Evolutionary conservation across 2,888 invertebrate species (phyloP).

Genomic region (Xestobium rufovillosum): DNA sequence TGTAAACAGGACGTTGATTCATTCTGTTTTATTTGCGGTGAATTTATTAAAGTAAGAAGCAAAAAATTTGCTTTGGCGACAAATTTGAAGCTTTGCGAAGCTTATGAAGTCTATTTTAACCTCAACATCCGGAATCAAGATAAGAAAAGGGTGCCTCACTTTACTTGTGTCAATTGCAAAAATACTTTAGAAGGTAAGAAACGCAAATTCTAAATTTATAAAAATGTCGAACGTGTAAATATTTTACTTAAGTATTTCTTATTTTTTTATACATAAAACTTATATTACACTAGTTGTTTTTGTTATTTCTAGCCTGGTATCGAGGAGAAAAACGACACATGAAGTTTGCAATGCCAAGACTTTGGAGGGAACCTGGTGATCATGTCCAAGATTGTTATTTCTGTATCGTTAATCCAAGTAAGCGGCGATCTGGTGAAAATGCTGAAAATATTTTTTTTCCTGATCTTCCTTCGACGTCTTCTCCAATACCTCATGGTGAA

Average conservation of each 20-base stretch:
- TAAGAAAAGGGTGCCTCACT: conserved; percentile 24
- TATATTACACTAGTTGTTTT: conserved; percentile 7
- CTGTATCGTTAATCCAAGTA: conserved; percentile 22
- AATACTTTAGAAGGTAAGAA: conserved; percentile 17
- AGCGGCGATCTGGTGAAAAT: conserved; percentile 16
- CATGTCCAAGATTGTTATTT: conserved; percentile 32
- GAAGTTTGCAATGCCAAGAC: conserved; percentile 28
- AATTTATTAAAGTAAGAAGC: conserved; percentile 23
- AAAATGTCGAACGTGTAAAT: conserved; percentile 4
- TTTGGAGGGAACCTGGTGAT: conserved; percentile 30
- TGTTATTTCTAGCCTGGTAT: conserved; percentile 16
- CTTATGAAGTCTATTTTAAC: conserved; percentile 35
- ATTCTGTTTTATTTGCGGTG: conserved; percentile 9
- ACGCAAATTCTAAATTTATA: conserved; percentile 10
- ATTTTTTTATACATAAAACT: conserved; percentile 9
- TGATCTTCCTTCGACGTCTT: conserved; percentile 14
- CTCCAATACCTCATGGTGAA: conserved; percentile 8
- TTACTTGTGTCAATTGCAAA: conserved; percentile 22
- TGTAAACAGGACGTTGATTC: conserved; percentile 14
- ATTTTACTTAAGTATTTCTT: conserved; percentile 14
- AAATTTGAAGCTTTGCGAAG: conserved; percentile 20
- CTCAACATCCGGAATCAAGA: conserved; percentile 22
- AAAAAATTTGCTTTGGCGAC: conserved; percentile 19
- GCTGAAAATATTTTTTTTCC: conserved; percentile 17
- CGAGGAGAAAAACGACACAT: conserved; percentile 18